Conservation (phyloP, 2,113 vertebrate genomes). For the Heterocephalus glaber region DNA sequence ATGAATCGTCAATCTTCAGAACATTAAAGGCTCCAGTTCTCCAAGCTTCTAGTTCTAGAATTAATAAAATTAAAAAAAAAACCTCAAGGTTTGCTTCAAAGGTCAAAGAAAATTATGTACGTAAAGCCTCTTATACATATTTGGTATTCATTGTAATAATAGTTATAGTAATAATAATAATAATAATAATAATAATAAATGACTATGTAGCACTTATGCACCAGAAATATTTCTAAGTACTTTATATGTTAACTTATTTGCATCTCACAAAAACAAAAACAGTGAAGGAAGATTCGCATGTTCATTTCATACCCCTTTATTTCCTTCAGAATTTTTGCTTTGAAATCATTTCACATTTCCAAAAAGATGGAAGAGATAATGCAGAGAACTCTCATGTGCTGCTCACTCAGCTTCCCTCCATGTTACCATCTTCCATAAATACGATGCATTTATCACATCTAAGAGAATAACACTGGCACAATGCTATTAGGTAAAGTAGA, state of each 20-base stretch:
- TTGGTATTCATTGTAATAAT: neutral
- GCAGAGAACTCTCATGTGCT: no score
- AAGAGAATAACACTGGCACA: neutral
- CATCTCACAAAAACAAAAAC: neutral
- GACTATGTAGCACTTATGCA: neutral
- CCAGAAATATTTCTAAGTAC: neutral
- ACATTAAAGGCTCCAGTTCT: neutral
- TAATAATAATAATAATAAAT: neutral
- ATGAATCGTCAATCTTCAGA: neutral
- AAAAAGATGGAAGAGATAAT: neutral
- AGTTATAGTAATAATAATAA: neutral
- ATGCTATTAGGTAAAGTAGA: neutral
- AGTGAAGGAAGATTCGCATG: neutral
- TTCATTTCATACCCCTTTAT: neutral
- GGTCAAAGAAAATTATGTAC: neutral
- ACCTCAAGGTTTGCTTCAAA: neutral
- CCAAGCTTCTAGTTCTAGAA: neutral
- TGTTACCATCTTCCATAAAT: neutral
- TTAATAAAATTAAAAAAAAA: neutral
- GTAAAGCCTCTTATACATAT: neutral
- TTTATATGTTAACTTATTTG: neutral
- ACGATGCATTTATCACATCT: neutral
- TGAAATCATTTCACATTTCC: neutral
- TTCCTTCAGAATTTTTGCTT: neutral
- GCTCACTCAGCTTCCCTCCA: neutral